Evolutionary conservation across 1,140 invertebrate genomes (phyloP), one percentile per base, ranked within the genome.

Genomic region (Neodiprion fabricii): DNA sequence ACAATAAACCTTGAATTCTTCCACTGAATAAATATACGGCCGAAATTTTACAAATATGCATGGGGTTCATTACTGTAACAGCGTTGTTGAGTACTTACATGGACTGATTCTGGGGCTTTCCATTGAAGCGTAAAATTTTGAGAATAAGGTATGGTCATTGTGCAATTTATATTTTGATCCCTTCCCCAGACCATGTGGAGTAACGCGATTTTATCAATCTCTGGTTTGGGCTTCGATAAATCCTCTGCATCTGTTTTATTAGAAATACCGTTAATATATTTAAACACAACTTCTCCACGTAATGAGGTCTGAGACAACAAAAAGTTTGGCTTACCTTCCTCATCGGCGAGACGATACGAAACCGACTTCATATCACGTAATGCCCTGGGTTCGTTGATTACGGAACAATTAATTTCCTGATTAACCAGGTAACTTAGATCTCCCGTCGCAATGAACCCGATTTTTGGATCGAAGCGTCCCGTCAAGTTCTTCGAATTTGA

Each of bases 391-490:
- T 77, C 81, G 80, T 75, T 75, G 77, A 73, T 48, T 72, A 81
- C 77, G 40, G 77, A 72, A 75, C 75, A 23, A n/a, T 73, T 75
- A 14, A 76, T 75, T 21, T 74, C 73, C 12, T 79, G 78, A 76
- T 81, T 78, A 79, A 90, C 90, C 49, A 74, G 77, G 83, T 91
- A 93, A 3, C 73, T 75, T 82, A 81, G 86, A 89, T 47, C 70
- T 76, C 72, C 80, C 78, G 79, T 82, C 79, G 92, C 80, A 69
- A 83, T 87, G 82, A 91, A 92, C 79, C 92, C 92, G 79, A 90
- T 79, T 85, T 89, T 91, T 17, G 91, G 90, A 87, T 91, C 87
- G 83, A 89, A 92, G 14, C 78, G 82, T 84, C 71, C 86, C 77
- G 78, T 80, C 82, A 71, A 87, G 77, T 80, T 82, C 73, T 40